Evolutionary conservation across 2,888 invertebrate genomes (phyloP).

Genomic region (Hololepta plana): DNA sequence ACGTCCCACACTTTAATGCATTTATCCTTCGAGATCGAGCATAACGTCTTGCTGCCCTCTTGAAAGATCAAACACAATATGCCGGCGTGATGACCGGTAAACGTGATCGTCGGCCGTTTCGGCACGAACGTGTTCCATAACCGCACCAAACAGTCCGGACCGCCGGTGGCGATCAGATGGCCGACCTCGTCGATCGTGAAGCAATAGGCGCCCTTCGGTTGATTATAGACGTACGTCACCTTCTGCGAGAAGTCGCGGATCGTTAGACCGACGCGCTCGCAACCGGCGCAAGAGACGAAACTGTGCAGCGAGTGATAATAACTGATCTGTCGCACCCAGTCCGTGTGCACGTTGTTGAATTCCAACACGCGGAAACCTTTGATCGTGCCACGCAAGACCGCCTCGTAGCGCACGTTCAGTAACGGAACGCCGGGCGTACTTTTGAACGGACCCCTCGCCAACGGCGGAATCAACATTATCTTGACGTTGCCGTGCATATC

Average conservation of each 20-base stretch:
- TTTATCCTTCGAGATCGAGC: slow-evolving; percentile 54
- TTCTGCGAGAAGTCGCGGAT: slow-evolving; percentile 41
- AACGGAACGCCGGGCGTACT: slow-evolving; percentile 44
- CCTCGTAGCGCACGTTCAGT: slow-evolving; percentile 35
- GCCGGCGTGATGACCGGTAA: slow-evolving; percentile 53
- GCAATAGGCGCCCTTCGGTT: slow-evolving; percentile 41
- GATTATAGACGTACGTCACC: slow-evolving; percentile 36
- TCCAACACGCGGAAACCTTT: slow-evolving; percentile 25
- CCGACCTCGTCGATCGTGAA: slow-evolving; percentile 40
- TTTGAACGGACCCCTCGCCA: slow-evolving; percentile 50
- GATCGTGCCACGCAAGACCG: slow-evolving; percentile 24
- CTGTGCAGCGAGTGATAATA: slow-evolving; percentile 47
- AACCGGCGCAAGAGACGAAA: slow-evolving; percentile 39
- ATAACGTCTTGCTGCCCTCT: slow-evolving; percentile 42
- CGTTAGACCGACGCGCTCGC: slow-evolving; percentile 31
- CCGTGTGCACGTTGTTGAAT: slow-evolving; percentile 38
- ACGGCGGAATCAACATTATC: slow-evolving; percentile 40
- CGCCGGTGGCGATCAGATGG: slow-evolving; percentile 47
- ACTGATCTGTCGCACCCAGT: slow-evolving; percentile 52
- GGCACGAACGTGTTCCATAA: slow-evolving; percentile 72
- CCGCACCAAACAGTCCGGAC: slow-evolving; percentile 50
- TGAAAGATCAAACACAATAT: slow-evolving; percentile 50
- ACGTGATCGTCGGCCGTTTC: slow-evolving; percentile 37
- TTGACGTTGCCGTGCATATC: slow-evolving; percentile 56
- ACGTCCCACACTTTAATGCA: slow-evolving; percentile 65